phyloP scores from a whole-genome alignment of 2,888 invertebrate species.

The Phortica magna region DNA sequence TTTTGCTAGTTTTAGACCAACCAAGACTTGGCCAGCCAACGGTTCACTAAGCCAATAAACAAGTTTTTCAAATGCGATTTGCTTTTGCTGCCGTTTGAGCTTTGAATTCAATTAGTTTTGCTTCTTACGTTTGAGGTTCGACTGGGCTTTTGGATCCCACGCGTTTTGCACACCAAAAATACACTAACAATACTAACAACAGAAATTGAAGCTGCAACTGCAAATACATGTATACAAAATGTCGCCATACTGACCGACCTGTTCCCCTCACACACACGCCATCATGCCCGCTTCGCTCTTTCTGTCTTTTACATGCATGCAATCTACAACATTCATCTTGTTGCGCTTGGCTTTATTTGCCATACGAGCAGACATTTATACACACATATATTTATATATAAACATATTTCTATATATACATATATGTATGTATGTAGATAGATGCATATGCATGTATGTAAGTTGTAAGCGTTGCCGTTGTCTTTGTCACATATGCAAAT shows the following conservation, averaged over 20 bases:
- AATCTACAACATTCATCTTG: neutral
- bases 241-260: conserved; percentile 36
- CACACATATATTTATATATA: neutral
- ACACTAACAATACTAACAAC: too few relatives aligned
- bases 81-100: conserved; percentile 32
- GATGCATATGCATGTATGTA: neutral
- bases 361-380: neutral
- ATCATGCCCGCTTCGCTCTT: neutral
- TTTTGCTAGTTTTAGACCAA: conserved; percentile 44
- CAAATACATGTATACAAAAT: conserved; percentile 8
- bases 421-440: neutral
- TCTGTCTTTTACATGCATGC: neutral
- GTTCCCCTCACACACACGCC: conserved; percentile 35
- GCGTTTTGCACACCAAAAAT: conserved; percentile 26
- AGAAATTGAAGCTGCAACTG: neutral
- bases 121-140: neutral
- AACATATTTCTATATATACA: neutral
- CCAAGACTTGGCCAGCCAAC: neutral
- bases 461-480: neutral
- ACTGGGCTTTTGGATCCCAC: conserved; percentile 21
- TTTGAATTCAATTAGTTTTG: conserved; percentile 35
- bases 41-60: conserved; percentile 67
- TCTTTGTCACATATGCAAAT: conserved; percentile 28
- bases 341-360: neutral
- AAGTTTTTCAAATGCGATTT: conserved; percentile 53